These are phyloP conservation scores for Pyrgilauda ruficollis DNA, from an alignment of 2,113 vertebrate genomes.

Conservation along the genomic window DNA sequence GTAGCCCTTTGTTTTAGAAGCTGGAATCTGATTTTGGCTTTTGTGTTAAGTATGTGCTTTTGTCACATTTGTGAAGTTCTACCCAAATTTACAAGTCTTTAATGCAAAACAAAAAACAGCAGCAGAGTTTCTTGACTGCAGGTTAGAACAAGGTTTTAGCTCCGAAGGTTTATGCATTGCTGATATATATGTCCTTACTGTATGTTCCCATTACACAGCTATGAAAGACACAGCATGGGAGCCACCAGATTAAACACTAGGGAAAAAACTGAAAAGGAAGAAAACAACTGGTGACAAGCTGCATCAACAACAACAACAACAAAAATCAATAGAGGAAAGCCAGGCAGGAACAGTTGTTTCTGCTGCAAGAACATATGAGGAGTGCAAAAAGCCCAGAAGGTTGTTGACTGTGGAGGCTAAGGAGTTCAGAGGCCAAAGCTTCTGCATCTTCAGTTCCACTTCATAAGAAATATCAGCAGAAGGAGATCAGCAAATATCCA, in stretches of 20 bases:
- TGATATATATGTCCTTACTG: background rate
- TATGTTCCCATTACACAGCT: background rate
- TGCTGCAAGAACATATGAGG: background rate
- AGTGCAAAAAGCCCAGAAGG: background rate
- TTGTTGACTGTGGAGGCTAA: background rate
- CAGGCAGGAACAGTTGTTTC: background rate
- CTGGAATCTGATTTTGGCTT: background rate
- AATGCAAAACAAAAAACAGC: background rate
- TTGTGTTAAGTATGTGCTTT: background rate
- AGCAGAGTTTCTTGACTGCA: background rate
- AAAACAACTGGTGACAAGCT: background rate
- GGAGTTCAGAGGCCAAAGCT: background rate
- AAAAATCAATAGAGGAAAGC: background rate
- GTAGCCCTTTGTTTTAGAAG: background rate
- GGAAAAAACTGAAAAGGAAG: background rate
- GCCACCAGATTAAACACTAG: background rate
- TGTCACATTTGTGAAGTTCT: background rate
- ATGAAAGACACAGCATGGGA: background rate
- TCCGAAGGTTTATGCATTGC: background rate
- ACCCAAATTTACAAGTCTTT: background rate
- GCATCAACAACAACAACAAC: background rate
- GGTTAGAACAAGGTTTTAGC: background rate
- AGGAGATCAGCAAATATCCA: background rate
- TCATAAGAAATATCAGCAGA: background rate
- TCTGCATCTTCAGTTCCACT: background rate